Evolutionary conservation across 1,140 invertebrate genomes (phyloP).

Genomic region (Cataglyphis hispanica): DNA sequence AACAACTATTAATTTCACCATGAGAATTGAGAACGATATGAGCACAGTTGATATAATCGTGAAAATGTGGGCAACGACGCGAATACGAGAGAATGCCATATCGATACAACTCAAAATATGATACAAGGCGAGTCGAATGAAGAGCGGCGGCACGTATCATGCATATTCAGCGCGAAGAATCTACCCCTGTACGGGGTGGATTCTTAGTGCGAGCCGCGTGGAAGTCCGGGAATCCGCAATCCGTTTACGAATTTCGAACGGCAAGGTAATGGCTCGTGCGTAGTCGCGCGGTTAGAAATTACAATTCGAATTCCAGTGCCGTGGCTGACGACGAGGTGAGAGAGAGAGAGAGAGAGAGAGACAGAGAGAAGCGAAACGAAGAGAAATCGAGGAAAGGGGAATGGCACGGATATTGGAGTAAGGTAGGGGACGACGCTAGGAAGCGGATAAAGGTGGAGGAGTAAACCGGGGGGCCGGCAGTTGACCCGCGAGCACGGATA

Average conservation of each 20-base stretch:
- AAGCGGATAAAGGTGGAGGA: constrained; percentile 48
- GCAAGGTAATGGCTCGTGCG: constrained; percentile 70
- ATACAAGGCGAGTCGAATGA: constrained; percentile 35
- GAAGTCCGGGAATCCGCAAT: constrained; percentile 69
- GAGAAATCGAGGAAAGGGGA: constrained; percentile 25
- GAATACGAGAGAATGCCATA: constrained; percentile 30
- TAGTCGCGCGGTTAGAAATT: constrained; percentile 80
- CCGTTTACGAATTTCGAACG: constrained; percentile 74
- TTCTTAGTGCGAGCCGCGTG: constrained; percentile 52
- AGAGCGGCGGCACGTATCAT: constrained; percentile 61
- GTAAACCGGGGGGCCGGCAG: constrained; percentile 65
- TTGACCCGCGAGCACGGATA: constrained; percentile 66
- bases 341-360: constrained; percentile 3
- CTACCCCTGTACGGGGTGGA: constrained; percentile 2
- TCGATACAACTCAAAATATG: constrained; percentile 51
- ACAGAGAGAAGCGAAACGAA: constrained; percentile 30
- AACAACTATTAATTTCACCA: background rate
- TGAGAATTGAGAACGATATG: background rate
- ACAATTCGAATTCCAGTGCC: constrained; percentile 81
- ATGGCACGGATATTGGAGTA: constrained; percentile 46
- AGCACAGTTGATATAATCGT: background rate
- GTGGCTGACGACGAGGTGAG: constrained; percentile 40
- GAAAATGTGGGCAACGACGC: constrained; percentile 2
- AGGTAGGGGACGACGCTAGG: constrained; percentile 37
- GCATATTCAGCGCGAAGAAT: constrained; percentile 48